phyloP scores from a whole-genome alignment of 2,797 vertebrate genomes.

The Tokudaia muenninki region DNA sequence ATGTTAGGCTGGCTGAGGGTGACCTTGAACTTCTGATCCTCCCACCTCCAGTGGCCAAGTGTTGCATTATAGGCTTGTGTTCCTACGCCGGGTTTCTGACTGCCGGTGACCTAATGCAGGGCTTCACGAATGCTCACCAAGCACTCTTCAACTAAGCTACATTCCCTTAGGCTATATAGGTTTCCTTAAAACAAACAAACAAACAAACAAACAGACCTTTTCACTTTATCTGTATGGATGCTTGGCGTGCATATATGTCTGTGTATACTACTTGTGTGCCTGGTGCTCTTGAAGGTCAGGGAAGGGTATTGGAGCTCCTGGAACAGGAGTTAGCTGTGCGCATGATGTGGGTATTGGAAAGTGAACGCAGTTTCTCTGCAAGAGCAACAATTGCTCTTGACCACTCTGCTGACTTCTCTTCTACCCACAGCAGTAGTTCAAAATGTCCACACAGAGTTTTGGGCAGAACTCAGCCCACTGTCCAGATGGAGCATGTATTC shows the following conservation, averaged over 20 bases:
- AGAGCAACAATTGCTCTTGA: not conserved
- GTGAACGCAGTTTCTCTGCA: not conserved
- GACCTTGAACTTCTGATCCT: not conserved
- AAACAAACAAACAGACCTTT: no score
- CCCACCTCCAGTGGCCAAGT: no score
- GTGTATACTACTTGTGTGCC: not conserved
- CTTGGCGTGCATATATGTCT: not conserved
- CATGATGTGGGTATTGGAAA: not conserved
- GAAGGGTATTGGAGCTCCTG: not conserved
- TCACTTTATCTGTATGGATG: not conserved
- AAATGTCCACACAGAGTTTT: not conserved
- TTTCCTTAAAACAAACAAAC: not conserved
- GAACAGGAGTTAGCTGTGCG: not conserved
- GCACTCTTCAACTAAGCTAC: not conserved
- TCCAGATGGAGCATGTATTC: not conserved
- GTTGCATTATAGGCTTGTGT: no score
- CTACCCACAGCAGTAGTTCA: not conserved
- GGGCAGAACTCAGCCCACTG: not conserved
- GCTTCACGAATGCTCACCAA: not conserved
- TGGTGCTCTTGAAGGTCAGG: not conserved
- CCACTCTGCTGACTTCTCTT: not conserved
- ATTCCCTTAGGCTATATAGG: not conserved
- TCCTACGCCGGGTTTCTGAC: not conserved
- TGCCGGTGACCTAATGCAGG: not conserved
- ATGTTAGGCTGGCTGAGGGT: not conserved